These are phyloP conservation scores for Coleophora deauratella DNA, from an alignment of 2,888 invertebrate species.

Conservation along the genomic window DNA sequence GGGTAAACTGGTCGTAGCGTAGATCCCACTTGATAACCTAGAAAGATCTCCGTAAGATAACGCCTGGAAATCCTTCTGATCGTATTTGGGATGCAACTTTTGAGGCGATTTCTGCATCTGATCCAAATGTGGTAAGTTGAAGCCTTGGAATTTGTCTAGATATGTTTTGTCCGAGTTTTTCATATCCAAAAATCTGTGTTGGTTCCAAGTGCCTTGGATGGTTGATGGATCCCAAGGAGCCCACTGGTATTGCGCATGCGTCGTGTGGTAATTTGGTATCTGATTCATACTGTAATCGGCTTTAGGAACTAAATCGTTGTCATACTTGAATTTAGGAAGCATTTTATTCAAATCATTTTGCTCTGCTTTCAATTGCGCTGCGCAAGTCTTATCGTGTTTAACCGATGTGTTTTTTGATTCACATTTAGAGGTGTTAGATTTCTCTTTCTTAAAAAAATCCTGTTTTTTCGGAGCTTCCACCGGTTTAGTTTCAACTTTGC, in stretches of 20 bases:
- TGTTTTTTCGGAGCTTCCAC: constrained; percentile 62
- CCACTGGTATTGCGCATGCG: constrained; percentile 77
- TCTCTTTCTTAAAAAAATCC: constrained; percentile 70
- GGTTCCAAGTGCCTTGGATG: constrained; percentile 69
- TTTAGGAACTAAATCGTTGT: constrained; percentile 71
- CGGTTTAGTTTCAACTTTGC: constrained; percentile 51
- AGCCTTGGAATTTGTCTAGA: constrained; percentile 74
- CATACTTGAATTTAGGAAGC: constrained; percentile 65
- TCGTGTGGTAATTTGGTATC: constrained; percentile 79
- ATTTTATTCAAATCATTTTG: constrained; percentile 72
- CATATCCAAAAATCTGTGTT: constrained; percentile 62
- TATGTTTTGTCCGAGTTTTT: constrained; percentile 70
- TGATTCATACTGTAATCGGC: constrained; percentile 79
- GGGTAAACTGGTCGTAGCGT: constrained; percentile 51
- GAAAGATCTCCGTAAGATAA: constrained; percentile 56
- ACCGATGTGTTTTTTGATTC: constrained; percentile 49
- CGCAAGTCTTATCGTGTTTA: constrained; percentile 63
- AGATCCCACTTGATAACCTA: constrained; percentile 40
- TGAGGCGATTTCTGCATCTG: constrained; percentile 76
- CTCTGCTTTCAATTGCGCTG: constrained; percentile 53
- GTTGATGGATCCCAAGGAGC: constrained; percentile 74
- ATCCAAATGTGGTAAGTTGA: constrained; percentile 74
- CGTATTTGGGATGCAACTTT: constrained; percentile 68
- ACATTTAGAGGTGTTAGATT: constrained; percentile 49
- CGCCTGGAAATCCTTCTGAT: constrained; percentile 65